Base-by-base conservation (phyloP, 2,888 invertebrate species). In the Eupithecia subumbrata region DNA sequence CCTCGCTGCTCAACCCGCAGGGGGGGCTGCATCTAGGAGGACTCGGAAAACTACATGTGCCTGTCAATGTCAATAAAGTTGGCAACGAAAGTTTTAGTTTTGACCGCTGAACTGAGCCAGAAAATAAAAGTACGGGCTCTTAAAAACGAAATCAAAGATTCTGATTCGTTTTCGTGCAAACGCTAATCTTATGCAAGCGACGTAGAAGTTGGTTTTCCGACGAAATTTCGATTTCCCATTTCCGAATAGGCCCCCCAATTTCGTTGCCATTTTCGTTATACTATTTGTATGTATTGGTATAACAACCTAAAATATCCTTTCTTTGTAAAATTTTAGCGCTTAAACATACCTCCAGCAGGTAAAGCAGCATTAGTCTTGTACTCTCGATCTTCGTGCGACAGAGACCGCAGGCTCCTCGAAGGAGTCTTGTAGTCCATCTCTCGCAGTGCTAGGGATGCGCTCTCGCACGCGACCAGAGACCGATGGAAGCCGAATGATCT, bases 401-500 rank as follows among this genome's bases (percentile, higher is more conserved):
- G 60, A 45, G 95, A 93, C 79, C 96, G 95, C 75, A 96, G 95
- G 83, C 96, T 96, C 82, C 97, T 95, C 70, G 88, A 81, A 3
- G 92, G 87, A 5, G 91, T 87, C 86, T 97, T 96, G 89, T 96
- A 96, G 83, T 97, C 97, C 86, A 92, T 89, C 56, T 93, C 93
- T 2, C 94, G 87, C 4, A 94, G 86, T 3, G 91, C 87, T 75
- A 94, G 84, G 14, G 91, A 96, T 91, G 90, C 97, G 90, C 93
- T 96, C 96, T 92, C 88, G 74, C 87, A 87, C 56, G 85, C 85
- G 60, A 94, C 88, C 79, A 91, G 89, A 72, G 97, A 96, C 82
- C 98, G 96, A 87, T 97, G 97, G 85, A 97, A 93, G 48, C 97
- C 97, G 83, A 97, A 95, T 70, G 97, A 96, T 79, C 98, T 95